Evolutionary conservation across 2,888 invertebrate genomes (phyloP), one percentile per base, ranked within the genome.

Genomic region (Meiosimyza decipiens): DNA sequence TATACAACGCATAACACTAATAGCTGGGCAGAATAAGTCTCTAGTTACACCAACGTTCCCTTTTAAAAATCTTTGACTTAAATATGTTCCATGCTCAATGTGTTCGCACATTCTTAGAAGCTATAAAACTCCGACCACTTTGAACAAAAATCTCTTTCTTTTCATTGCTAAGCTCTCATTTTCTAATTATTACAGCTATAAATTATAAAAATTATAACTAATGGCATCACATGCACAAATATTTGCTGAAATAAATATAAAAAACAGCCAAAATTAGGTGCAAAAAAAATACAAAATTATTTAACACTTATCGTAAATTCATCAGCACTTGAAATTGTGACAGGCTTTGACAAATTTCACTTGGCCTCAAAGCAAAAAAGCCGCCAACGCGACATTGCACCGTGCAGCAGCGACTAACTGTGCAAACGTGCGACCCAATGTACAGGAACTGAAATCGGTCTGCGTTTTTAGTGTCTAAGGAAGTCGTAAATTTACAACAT

Each of bases 291-390:
- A 40, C 11, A 54, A 9, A 33, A 28, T 9, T 40, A 40, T 40
- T 16, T 54, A 15, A 54, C 28, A 40, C 54, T 68, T 75, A 75
- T 77, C 77, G 76, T 78, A 78, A 78, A 78, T 78, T 76, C 74
- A 73, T 78, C 78, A 78, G 71, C 72, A 73, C 55, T 60, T 71
- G 73, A 77, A 79, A 74, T 79, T 79, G 77, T 80, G 79, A 80
- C 79, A 80, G 77, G 71, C 77, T 79, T 77, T 80, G 79, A 80
- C 80, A 80, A 80, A 80, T 79, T 80, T 79, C 72, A 74, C 71
- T 75, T 76, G 75, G 75, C 72, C 74, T 78, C 76, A 80, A 77
- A 79, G 74, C 73, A 73, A 76, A 74, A 63, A 50, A 33, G 65
- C 33, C 70, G 62, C 28, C 28, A 9, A 50, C 50, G 28, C 15